Evolutionary conservation across 2,113 vertebrate genomes (phyloP).

Genomic region (Albula goreensis): DNA sequence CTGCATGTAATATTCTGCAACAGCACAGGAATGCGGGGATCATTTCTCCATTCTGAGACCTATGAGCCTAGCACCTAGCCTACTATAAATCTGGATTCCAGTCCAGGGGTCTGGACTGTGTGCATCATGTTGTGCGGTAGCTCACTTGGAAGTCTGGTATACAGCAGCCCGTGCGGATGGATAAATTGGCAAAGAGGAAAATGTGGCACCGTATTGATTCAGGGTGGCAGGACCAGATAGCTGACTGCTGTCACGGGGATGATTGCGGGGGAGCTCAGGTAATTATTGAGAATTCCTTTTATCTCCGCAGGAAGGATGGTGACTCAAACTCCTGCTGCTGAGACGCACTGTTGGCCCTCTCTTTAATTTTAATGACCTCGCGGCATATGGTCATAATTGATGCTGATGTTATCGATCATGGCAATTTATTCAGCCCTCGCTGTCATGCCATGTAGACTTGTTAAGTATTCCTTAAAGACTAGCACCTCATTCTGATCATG

Average conservation of each 20-base stretch:
- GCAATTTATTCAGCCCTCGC: neutral
- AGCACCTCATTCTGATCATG: neutral
- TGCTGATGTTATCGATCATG: neutral
- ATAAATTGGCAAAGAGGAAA: neutral
- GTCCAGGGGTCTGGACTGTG: neutral
- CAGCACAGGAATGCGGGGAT: neutral
- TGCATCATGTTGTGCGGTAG: neutral
- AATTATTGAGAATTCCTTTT: neutral
- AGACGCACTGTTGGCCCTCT: neutral
- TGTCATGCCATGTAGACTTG: neutral
- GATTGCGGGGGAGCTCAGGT: neutral
- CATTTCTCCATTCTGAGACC: neutral
- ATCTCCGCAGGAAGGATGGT: neutral
- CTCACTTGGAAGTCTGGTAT: neutral
- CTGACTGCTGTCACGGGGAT: constrained; percentile 2
- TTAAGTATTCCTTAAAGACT: too few species aligned
- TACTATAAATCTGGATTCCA: neutral
- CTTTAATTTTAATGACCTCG: neutral
- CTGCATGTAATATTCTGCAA: neutral
- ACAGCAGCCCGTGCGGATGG: neutral
- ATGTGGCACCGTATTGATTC: neutral
- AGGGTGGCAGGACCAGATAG: neutral
- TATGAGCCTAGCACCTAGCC: neutral
- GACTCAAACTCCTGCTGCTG: neutral
- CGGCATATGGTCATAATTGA: neutral